Evolutionary conservation across 1,140 invertebrate species (phyloP).

Genomic region (Teleopsis dalmanni): DNA sequence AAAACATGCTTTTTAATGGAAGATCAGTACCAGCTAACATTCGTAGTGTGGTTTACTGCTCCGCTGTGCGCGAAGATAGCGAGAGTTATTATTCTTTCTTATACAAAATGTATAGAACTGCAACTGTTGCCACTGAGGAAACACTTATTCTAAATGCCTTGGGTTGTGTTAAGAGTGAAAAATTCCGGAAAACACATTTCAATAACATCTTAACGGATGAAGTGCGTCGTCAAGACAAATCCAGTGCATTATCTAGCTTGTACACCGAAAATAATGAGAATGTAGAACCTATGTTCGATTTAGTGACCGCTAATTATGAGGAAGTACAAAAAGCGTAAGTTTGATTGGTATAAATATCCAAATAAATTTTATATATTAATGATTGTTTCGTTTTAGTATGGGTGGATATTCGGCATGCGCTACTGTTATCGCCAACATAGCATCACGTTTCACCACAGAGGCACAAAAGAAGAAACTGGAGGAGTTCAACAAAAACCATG

Average conservation of each 20-base stretch:
- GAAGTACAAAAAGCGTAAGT: conserved; percentile 47
- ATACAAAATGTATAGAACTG: conserved; percentile 45
- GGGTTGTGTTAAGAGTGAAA: conserved; percentile 50
- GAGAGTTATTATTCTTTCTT: conserved; percentile 47
- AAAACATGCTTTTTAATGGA: conserved; percentile 15
- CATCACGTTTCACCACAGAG: conserved; percentile 43
- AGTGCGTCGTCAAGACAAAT: conserved; percentile 44
- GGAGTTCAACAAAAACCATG: conserved; percentile 21
- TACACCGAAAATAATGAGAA: conserved; percentile 44
- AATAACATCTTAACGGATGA: conserved; percentile 29
- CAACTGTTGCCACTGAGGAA: conserved; percentile 50
- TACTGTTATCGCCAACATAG: conserved; percentile 45
- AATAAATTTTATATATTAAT: not conserved
- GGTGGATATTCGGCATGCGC: conserved; percentile 41
- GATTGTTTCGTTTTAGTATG: conserved; percentile 22
- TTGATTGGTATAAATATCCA: conserved; percentile 1
- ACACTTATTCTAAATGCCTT: conserved; percentile 51
- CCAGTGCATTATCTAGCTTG: conserved; percentile 40
- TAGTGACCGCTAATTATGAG: conserved; percentile 41
- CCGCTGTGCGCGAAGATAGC: conserved; percentile 46
- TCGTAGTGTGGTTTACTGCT: conserved; percentile 53
- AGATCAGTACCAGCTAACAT: conserved; percentile 47
- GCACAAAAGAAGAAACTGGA: conserved; percentile 34
- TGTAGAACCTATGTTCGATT: conserved; percentile 44
- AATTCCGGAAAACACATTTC: conserved; percentile 38